phyloP scores from a whole-genome alignment of 2,797 vertebrate genomes.

The Melopsittacus undulatus region DNA sequence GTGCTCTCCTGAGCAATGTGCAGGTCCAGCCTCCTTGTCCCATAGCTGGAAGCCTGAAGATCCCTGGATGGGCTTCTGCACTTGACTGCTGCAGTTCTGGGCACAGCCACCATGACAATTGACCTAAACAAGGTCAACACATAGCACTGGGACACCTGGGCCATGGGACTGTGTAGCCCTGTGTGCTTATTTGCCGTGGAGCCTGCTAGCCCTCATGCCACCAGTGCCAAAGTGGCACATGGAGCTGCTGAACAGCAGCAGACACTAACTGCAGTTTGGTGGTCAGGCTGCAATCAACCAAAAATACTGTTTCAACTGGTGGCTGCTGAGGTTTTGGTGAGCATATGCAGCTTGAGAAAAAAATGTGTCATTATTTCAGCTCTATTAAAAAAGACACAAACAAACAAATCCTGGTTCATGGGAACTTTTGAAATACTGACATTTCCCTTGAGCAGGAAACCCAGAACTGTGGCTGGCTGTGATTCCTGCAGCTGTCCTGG shows the following conservation, averaged over 20 bases:
- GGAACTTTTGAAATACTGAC: not conserved
- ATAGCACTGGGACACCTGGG: not conserved
- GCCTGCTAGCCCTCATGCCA: not conserved
- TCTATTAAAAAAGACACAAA: slow-evolving; percentile 1
- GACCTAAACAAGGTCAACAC: not conserved
- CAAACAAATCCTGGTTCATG: not conserved
- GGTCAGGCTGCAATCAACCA: not conserved
- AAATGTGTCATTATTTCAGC: not conserved
- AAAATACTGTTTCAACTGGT: not conserved
- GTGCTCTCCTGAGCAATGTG: rapidly evolving
- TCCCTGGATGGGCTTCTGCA: not conserved
- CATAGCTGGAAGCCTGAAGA: not conserved
- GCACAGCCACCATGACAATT: not conserved
- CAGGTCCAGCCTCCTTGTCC: not conserved
- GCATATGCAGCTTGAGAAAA: not conserved
- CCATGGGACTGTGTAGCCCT: rapidly evolving
- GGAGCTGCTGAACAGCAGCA: not conserved
- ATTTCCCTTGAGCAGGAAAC: not conserved
- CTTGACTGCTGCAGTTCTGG: not conserved
- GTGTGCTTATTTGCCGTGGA: rapidly evolving
- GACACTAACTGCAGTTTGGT: not conserved
- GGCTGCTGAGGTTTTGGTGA: not conserved
- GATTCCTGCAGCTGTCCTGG: not conserved
- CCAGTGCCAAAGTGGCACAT: rapidly evolving
- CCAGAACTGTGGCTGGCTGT: not conserved